Percentiles rank a stretch among this genome's conserved stretches.
phyloP scores from a whole-genome alignment of 2,888 invertebrate species.

The Orthosia gothica region DNA sequence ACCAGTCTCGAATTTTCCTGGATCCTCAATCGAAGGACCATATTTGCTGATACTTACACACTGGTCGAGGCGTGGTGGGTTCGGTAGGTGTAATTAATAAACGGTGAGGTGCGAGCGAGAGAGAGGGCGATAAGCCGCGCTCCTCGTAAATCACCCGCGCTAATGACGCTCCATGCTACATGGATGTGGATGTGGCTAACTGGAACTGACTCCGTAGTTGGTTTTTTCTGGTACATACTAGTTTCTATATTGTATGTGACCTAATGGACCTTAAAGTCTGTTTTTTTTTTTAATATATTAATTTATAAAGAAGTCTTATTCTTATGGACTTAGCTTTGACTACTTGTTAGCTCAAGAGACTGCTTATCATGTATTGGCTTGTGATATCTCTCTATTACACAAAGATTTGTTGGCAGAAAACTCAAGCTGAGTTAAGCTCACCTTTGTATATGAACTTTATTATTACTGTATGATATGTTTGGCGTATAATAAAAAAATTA shows the following conservation, averaged over 20 bases:
- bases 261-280: too few species aligned
- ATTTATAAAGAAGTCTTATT: neutral
- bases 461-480: too few species aligned
- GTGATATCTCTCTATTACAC: too few species aligned
- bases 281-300: too few species aligned
- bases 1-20: too few species aligned
- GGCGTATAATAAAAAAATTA: too few species aligned
- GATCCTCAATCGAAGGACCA: neutral
- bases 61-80: slow-evolving; percentile 24
- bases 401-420: too few species aligned
- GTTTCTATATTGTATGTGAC: too few species aligned
- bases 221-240: neutral
- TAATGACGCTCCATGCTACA: slow-evolving; percentile 74
- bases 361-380: neutral
- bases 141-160: slow-evolving; percentile 79
- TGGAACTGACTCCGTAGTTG: slow-evolving; percentile 41
- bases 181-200: slow-evolving; percentile 23
- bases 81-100: slow-evolving; percentile 80
- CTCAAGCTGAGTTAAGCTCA: too few species aligned
- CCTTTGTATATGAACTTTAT: too few species aligned
- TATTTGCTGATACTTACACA: slow-evolving; percentile 20
- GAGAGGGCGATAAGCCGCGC: slow-evolving; percentile 76
- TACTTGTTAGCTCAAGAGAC: too few species aligned
- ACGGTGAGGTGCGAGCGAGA: slow-evolving; percentile 47
- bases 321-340: neutral